Percentiles rank a stretch among this genome's conserved stretches.
phyloP scores from a whole-genome alignment of 2,888 invertebrate genomes.

The Lithophane socia region DNA sequence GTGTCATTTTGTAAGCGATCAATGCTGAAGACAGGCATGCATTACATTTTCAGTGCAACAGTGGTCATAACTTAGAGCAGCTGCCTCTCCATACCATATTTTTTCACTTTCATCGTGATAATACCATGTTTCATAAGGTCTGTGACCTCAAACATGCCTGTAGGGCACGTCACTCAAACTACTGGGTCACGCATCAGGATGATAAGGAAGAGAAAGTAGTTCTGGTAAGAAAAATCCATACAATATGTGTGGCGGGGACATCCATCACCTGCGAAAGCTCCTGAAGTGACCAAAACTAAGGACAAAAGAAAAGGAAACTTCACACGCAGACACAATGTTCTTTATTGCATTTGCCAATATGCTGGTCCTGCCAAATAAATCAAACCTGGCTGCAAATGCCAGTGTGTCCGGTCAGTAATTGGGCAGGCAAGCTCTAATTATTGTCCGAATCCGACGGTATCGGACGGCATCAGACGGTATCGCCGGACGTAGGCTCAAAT shows the following conservation, averaged over 20 bases:
- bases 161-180: not conserved
- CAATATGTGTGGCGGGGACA: not conserved
- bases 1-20: too few relatives aligned
- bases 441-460: not conserved
- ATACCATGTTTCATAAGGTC: not conserved
- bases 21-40: too few relatives aligned
- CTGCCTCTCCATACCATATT: not conserved
- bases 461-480: not conserved
- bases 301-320: not conserved
- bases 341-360: not conserved
- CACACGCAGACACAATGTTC: not conserved
- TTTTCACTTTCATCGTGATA: conserved; percentile 14
- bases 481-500: conserved; percentile 5
- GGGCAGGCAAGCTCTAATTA: conserved; percentile 19
- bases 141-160: not conserved
- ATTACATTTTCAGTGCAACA: too few relatives aligned
- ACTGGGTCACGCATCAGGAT: not conserved
- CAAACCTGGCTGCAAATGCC: not conserved
- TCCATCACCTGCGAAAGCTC: conserved; percentile 4
- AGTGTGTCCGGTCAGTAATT: conserved; percentile 20
- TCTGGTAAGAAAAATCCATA: conserved; percentile 3
- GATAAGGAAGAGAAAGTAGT: conserved; percentile 27
- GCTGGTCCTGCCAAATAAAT: not conserved
- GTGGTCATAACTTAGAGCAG: not conserved
- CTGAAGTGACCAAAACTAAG: not conserved